Evolutionary conservation across 2,797 vertebrate genomes (phyloP), one percentile per base, ranked within the genome.

Genomic region (Meriones psammophilus): DNA sequence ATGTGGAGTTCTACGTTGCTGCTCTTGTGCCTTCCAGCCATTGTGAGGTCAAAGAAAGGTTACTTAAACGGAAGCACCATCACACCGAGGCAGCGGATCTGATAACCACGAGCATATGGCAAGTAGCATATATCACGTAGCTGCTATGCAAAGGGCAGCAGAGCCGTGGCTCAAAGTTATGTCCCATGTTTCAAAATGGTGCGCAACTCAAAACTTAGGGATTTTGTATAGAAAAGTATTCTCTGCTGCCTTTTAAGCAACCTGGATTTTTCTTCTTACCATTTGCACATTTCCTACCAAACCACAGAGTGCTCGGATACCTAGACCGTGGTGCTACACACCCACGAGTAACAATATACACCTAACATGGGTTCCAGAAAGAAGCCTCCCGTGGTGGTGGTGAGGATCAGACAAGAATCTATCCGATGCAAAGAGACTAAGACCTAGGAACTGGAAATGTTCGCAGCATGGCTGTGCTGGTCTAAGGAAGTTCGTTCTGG

Each of bases 371-470:
- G 46, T 71, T 94, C 50, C n/a, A 78, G 60, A 89, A 88, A 78
- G 60, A 89, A 88, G 60, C 33, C 89, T 78, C 69, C 15, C 3
- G 46, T 50, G 39, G 18, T 24, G 46, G 42, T 8, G 46, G 46
- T 50, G 66, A 4, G 36, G 14, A 3, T 36, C 22, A 33, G 28
- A 74, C 54, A 12, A 54, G 73, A 54, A 13, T 81, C 1, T 87
- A 46, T 62, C 18, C 54, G 22, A 2, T 20, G 10, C 30, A 50
- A 64, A 89, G 66, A 33, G 9, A 15, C 2, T 66, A 73, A 74
- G 36, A 50, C 50, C 20, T 3, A 1, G 0, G 0, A 15, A 26
- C 17, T 30, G 26, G 54, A 17, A 58, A 1, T 5, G 50, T 12
- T 73, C 50, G 39, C 56, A 58, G 77, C 58, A 26, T 8, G 33